These are phyloP conservation scores for Dryobotodes eremita DNA, from an alignment of 2,888 invertebrate species.

Conservation along the genomic window DNA sequence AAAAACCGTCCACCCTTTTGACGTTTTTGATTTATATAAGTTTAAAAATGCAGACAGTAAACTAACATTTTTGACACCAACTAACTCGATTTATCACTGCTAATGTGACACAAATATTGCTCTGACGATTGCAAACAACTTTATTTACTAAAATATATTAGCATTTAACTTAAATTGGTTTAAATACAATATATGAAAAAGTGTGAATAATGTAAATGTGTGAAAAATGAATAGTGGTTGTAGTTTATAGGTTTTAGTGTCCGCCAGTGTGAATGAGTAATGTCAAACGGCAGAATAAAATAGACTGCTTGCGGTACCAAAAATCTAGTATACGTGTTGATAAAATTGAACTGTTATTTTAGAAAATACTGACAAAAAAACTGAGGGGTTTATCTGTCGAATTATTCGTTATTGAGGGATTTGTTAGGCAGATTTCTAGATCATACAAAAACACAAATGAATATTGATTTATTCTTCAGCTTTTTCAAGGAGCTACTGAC, in stretches of 20 bases:
- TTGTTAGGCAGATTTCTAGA: neutral
- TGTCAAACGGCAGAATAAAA: slow-evolving; percentile 50
- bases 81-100: slow-evolving; percentile 28
- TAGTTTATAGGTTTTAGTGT: slow-evolving; percentile 4
- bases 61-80: slow-evolving; percentile 25
- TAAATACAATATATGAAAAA: slow-evolving; percentile 27
- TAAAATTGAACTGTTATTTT: slow-evolving; percentile 28
- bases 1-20: neutral
- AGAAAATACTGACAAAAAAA: slow-evolving; percentile 7
- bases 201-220: neutral
- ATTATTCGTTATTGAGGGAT: too few species aligned
- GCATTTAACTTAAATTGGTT: slow-evolving; percentile 25
- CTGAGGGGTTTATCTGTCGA: too few species aligned
- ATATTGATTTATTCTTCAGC: neutral
- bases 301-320: slow-evolving; percentile 42
- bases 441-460: neutral
- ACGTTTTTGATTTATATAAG: neutral
- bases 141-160: slow-evolving; percentile 23
- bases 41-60: slow-evolving; percentile 13
- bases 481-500: neutral
- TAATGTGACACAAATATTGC: slow-evolving; percentile 39
- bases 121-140: slow-evolving; percentile 22
- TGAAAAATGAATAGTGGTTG: slow-evolving; percentile 1
- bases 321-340: slow-evolving; percentile 28
- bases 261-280: slow-evolving; percentile 48